Conservation (phyloP, 2,113 vertebrate species). For the Ramphastos sulfuratus region DNA sequence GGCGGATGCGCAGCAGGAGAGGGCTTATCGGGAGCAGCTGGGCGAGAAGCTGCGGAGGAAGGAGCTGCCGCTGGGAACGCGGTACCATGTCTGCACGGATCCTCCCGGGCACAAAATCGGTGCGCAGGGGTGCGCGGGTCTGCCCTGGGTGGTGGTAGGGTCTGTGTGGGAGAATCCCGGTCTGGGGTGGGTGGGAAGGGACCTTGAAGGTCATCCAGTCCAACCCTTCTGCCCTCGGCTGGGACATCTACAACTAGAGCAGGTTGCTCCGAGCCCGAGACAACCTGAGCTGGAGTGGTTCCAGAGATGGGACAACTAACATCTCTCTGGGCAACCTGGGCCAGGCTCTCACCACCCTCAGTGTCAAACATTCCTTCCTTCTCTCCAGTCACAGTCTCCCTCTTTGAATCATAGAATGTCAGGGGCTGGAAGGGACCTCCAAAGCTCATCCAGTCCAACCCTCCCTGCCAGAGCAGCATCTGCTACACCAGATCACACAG, state of each 20-base stretch:
- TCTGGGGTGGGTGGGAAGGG: not conserved
- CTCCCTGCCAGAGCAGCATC: too few species aligned
- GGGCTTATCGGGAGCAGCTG: conserved; percentile 85
- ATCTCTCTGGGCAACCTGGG: too few species aligned
- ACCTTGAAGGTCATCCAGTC: not conserved
- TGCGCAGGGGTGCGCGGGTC: not conserved
- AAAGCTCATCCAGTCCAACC: too few species aligned
- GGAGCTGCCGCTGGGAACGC: conserved; percentile 82
- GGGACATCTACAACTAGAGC: too few species aligned
- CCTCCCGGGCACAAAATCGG: conserved; percentile 88
- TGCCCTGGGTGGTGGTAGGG: too few species aligned
- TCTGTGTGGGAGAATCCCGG: not conserved
- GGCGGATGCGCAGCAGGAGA: conserved; percentile 82
- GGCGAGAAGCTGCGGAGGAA: conserved; percentile 77
- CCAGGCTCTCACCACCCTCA: too few species aligned
- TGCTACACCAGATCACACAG: too few species aligned
- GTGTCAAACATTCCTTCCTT: too few species aligned
- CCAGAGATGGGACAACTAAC: too few species aligned
- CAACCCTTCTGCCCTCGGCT: not conserved
- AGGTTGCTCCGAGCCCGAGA: not conserved
- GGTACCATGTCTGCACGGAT: conserved; percentile 87
- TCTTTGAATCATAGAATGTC: too few species aligned
- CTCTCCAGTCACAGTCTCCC: too few species aligned
- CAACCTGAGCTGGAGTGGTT: not conserved
- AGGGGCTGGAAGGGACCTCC: too few species aligned